Conservation (phyloP, 1,140 invertebrate genomes). For the Proctacanthus coquilletti region DNA sequence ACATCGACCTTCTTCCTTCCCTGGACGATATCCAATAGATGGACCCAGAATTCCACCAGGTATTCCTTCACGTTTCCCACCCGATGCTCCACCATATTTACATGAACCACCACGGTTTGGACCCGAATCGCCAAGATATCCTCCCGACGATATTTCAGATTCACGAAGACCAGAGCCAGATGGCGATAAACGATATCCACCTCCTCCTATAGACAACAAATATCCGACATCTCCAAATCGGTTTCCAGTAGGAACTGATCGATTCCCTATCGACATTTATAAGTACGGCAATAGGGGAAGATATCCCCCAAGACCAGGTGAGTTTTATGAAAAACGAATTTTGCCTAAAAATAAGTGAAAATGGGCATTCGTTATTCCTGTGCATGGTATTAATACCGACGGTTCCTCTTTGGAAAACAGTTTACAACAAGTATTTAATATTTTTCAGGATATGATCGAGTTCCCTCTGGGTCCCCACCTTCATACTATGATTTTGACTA, state of each 20-base stretch:
- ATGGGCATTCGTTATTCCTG: slow-evolving; percentile 9
- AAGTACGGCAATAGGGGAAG: slow-evolving; percentile 28
- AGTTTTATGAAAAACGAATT: slow-evolving; percentile 12
- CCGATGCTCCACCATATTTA: neutral
- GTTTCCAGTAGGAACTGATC: slow-evolving; percentile 28
- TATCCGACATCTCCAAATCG: slow-evolving; percentile 23
- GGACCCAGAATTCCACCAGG: neutral
- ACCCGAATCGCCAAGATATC: slow-evolving; percentile 9
- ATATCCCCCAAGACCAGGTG: slow-evolving; percentile 14
- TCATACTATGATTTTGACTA: slow-evolving; percentile 26
- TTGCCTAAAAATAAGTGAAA: neutral
- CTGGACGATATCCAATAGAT: slow-evolving; percentile 19
- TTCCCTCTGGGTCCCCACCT: slow-evolving; percentile 12
- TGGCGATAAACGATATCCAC: slow-evolving; percentile 23
- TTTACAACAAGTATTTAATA: slow-evolving; percentile 1
- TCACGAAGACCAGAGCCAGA: slow-evolving; percentile 23
- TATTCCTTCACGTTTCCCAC: slow-evolving; percentile 8
- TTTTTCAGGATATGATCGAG: slow-evolving; percentile 19
- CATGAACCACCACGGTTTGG: slow-evolving; percentile 14
- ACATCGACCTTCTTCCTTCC: slow-evolving; percentile 21
- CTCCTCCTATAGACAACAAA: slow-evolving; percentile 18
- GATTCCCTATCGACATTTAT: slow-evolving; percentile 28
- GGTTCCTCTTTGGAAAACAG: neutral
- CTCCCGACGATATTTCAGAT: slow-evolving; percentile 17
- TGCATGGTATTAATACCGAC: slow-evolving; percentile 1